Conservation (phyloP, 2,113 vertebrate species). For the Chrysemys picta region DNA sequence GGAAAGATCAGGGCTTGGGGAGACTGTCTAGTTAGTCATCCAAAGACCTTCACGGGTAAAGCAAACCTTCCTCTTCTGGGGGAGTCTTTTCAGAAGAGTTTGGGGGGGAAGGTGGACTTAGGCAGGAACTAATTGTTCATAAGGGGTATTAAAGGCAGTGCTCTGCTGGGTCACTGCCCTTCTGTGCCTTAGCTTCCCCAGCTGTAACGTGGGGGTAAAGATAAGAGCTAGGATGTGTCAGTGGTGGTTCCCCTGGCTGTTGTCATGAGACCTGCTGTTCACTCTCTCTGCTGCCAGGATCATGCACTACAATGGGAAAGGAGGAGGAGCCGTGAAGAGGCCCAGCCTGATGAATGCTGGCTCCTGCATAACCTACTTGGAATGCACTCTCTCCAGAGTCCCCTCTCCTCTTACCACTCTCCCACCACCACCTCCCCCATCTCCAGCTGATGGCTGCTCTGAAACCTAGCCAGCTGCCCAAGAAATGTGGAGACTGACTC, state of each 20-base stretch:
- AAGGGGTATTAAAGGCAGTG: neutral
- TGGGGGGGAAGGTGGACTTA: neutral
- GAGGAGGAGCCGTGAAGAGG: neutral
- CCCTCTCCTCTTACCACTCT: neutral
- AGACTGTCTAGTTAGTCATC: neutral
- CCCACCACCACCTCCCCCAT: slow-evolving; percentile 35
- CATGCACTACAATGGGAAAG: neutral
- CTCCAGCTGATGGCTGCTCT: slow-evolving; percentile 1
- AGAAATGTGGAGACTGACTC: neutral
- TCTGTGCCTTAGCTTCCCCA: neutral
- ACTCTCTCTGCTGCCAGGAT: slow-evolving; percentile 26
- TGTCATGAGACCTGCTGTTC: neutral
- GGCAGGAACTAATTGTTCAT: neutral
- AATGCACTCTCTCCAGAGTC: neutral
- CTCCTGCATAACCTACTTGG: neutral
- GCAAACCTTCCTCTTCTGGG: neutral
- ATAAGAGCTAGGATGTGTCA: neutral
- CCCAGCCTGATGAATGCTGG: neutral
- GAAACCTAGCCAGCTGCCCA: neutral
- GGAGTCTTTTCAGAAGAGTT: neutral
- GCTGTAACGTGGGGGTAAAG: neutral
- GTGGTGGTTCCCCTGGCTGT: neutral
- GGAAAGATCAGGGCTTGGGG: no score
- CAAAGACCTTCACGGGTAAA: neutral
- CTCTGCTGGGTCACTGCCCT: accelerated